Evolutionary conservation across 2,797 vertebrate species (phyloP).

Genomic region (Gastrophryne carolinensis): DNA sequence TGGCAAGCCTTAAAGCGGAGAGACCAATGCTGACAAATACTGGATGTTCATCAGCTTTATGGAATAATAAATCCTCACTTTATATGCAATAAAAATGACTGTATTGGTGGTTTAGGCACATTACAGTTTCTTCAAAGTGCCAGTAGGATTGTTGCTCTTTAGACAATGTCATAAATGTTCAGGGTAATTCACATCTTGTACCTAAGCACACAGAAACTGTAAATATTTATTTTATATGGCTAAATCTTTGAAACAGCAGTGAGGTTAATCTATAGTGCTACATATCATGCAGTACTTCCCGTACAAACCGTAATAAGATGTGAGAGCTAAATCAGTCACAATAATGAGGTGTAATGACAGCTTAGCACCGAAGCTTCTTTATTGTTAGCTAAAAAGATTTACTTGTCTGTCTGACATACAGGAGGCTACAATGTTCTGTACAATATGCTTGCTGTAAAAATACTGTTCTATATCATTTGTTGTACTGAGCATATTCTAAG

Average conservation of each 20-base stretch:
- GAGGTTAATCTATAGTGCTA: constrained; percentile 45
- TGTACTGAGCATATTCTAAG: too few species aligned
- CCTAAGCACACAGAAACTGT: constrained; percentile 21
- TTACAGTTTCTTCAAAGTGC: constrained; percentile 28
- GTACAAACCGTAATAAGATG: constrained; percentile 38
- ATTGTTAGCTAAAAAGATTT: constrained; percentile 14
- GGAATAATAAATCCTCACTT: constrained; percentile 35
- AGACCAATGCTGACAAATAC: constrained; percentile 6
- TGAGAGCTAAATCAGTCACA: constrained; percentile 39
- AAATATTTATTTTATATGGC: constrained; percentile 42
- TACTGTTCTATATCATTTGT: not conserved
- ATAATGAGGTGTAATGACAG: constrained; percentile 20
- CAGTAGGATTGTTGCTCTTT: constrained; percentile 35
- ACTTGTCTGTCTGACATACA: not conserved
- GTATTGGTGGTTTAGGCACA: constrained; percentile 5
- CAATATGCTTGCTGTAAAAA: constrained; percentile 1
- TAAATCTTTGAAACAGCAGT: constrained; percentile 16
- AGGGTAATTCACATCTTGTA: constrained; percentile 28
- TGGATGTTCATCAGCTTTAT: not conserved
- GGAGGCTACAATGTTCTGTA: not conserved
- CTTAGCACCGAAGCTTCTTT: constrained; percentile 2
- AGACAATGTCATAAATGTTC: constrained; percentile 29
- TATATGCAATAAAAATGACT: constrained; percentile 40
- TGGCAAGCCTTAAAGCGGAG: not conserved
- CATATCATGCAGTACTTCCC: constrained; percentile 17